Evolutionary conservation across 2,888 invertebrate species (phyloP).

Genomic region (Thymelicus acteon): DNA sequence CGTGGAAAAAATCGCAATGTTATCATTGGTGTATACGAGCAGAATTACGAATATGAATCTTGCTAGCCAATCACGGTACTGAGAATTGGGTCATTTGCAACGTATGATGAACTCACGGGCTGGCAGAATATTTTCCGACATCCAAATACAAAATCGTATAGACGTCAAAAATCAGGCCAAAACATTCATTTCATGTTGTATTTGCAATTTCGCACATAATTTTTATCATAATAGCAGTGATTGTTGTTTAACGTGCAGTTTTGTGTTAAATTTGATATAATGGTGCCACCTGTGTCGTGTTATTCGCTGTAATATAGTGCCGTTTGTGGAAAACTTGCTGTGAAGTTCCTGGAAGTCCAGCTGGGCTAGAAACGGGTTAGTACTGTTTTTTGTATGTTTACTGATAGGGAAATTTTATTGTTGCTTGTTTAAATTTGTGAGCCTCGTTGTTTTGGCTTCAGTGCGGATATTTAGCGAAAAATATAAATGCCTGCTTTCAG

Average conservation of each 20-base stretch:
- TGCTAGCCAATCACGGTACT: constrained; percentile 44
- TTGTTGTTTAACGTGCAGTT: constrained; percentile 39
- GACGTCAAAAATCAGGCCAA: constrained; percentile 60
- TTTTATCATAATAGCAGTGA: constrained; percentile 44
- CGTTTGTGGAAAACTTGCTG: constrained; percentile 48
- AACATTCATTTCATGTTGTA: constrained; percentile 67
- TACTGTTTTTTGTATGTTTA: constrained; percentile 45
- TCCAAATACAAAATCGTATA: constrained; percentile 41
- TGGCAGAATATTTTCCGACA: constrained; percentile 47
- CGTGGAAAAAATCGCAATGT: constrained; percentile 10
- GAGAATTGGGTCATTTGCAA: constrained; percentile 43
- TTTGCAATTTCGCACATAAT: constrained; percentile 60
- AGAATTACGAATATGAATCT: constrained; percentile 41
- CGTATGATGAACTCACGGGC: constrained; percentile 38
- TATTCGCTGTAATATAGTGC: constrained; percentile 49
- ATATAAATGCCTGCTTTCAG: constrained; percentile 36
- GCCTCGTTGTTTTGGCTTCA: background rate
- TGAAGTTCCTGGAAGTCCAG: constrained; percentile 60
- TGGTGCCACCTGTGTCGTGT: constrained; percentile 46
- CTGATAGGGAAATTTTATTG: background rate
- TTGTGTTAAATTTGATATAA: constrained; percentile 39
- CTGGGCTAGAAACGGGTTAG: constrained; percentile 59
- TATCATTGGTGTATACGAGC: constrained; percentile 36
- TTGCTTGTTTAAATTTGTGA: background rate
- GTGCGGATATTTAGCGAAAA: constrained; percentile 5